Evolutionary conservation across 2,797 vertebrate genomes (phyloP).

Genomic region (Anomalospiza imberbis): DNA sequence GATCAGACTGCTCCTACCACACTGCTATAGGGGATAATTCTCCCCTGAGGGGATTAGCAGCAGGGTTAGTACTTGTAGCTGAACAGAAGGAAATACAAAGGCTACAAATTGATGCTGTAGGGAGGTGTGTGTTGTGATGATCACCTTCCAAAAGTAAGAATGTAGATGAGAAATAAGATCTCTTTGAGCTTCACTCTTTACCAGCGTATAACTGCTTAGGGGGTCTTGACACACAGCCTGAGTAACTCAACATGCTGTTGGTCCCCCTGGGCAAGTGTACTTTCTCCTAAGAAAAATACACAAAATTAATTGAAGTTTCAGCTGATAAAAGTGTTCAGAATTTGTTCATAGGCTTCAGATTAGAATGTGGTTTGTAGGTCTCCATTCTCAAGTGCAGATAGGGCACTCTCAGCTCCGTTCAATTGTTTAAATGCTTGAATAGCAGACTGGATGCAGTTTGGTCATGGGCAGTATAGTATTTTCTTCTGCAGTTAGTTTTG

Average conservation of each 20-base stretch:
- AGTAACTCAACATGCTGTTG: not conserved
- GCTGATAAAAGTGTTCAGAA: not conserved
- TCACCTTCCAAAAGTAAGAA: not conserved
- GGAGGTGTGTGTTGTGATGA: not conserved
- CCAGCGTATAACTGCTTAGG: not conserved
- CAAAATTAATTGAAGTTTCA: not conserved
- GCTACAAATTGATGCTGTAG: not conserved
- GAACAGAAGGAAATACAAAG: not conserved
- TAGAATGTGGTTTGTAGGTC: not conserved
- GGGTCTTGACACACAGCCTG: not conserved
- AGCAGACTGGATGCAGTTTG: not conserved
- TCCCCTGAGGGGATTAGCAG: not conserved
- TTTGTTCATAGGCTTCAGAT: not conserved
- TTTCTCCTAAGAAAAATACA: not conserved
- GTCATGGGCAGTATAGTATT: not conserved
- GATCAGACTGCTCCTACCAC: conserved; percentile 9
- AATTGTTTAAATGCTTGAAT: not conserved
- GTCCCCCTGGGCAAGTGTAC: not conserved
- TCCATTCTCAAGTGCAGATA: not conserved
- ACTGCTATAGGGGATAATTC: not conserved
- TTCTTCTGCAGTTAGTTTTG: not conserved
- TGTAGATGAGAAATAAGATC: not conserved
- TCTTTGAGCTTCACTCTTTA: not conserved
- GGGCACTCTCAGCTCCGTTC: fast-evolving
- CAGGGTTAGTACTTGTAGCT: not conserved